A percentile compares a stretch with the other conserved stretches of the same genome.
These are phyloP conservation scores for Leuciscus idus DNA, from an alignment of 2,113 vertebrate genomes.

Conservation along the genomic window DNA sequence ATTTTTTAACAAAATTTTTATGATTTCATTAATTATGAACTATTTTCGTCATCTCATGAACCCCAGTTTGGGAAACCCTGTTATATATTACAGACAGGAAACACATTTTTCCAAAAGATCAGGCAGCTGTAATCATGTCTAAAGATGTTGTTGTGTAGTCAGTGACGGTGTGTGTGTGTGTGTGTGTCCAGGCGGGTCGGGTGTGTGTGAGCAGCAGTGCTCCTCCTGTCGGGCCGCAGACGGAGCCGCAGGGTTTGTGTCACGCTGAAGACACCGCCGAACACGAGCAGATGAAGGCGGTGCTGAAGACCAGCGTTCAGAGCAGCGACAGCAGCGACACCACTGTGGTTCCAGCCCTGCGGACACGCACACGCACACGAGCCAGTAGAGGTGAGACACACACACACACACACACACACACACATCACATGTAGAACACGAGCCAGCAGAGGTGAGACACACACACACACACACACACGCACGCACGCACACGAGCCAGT, in stretches of 20 bases:
- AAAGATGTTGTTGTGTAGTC: background rate
- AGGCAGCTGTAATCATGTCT: background rate
- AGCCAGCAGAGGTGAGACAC: too few species aligned
- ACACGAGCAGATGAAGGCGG: slow-evolving; percentile 93
- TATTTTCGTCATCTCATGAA: background rate
- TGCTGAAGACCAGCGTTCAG: slow-evolving; percentile 80
- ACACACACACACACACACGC: background rate
- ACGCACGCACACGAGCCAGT: too few species aligned
- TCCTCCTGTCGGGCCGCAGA: slow-evolving; percentile 67
- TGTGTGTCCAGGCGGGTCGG: slow-evolving; percentile 22
- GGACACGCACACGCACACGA: slow-evolving; percentile 82
- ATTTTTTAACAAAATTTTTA: background rate
- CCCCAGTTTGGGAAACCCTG: too few species aligned
- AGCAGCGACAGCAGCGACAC: slow-evolving; percentile 73
- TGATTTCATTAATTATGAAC: background rate
- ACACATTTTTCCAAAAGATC: too few species aligned
- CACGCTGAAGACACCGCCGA: slow-evolving; percentile 85
- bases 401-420: too few species aligned
- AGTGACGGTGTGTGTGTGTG: background rate
- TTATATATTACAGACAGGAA: too few species aligned
- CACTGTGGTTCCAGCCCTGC: slow-evolving; percentile 71
- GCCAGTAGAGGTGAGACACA: slow-evolving; percentile 76
- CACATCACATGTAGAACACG: too few species aligned
- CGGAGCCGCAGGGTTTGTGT: slow-evolving; percentile 81
- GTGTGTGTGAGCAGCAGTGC: slow-evolving; percentile 49